These are phyloP conservation scores for Drosophila kikkawai DNA, from an alignment of 1,140 invertebrate genomes.

Conservation along the genomic window DNA sequence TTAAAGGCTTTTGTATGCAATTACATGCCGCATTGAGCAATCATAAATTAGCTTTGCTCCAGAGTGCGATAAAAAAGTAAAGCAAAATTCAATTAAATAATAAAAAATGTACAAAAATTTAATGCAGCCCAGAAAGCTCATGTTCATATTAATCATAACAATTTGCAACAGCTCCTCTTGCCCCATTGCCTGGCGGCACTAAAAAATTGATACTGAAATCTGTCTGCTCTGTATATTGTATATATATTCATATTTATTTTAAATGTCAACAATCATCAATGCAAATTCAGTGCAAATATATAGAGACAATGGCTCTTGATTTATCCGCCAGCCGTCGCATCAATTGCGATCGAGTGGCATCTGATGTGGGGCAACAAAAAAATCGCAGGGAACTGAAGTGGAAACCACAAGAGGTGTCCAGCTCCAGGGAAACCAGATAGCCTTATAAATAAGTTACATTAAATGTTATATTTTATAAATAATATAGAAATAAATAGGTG, in stretches of 20 bases:
- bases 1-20: conserved; percentile 82
- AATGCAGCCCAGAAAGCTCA: conserved; percentile 49
- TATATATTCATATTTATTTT: conserved; percentile 72
- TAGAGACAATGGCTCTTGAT: conserved; percentile 34
- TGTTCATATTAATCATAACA: conserved; percentile 69
- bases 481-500: neutral
- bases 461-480: neutral
- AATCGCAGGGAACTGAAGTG: conserved; percentile 13
- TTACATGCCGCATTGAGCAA: conserved; percentile 81
- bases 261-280: conserved; percentile 82
- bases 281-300: conserved; percentile 66
- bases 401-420: conserved; percentile 22
- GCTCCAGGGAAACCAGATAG: neutral
- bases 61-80: conserved; percentile 59
- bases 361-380: conserved; percentile 9
- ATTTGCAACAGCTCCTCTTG: conserved; percentile 25
- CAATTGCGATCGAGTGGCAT: conserved; percentile 47
- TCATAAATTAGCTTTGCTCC: conserved; percentile 77
- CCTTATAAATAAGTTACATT: neutral
- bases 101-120: conserved; percentile 73
- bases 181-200: conserved; percentile 29
- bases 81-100: conserved; percentile 75
- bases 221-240: conserved; percentile 27
- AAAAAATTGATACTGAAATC: conserved; percentile 35
- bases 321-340: conserved; percentile 43